Percentiles rank a stretch among this genome's conserved stretches.
Conservation (phyloP, 1,140 invertebrate genomes). For the Brachionus rubens region DNA sequence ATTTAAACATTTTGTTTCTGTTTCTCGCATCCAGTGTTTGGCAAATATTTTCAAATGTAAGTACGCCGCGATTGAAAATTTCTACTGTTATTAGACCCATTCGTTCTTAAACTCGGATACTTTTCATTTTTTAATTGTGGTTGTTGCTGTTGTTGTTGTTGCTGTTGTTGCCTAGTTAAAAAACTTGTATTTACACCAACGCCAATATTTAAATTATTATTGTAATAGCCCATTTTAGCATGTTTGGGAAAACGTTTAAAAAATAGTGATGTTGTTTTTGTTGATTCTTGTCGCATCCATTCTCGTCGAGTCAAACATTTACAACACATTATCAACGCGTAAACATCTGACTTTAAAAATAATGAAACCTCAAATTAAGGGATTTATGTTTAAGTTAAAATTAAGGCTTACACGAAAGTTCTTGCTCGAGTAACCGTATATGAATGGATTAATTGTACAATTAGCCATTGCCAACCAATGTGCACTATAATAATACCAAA, state of each 20-base stretch:
- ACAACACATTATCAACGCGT: constrained; percentile 26
- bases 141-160: too few relatives aligned
- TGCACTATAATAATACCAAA: constrained; percentile 43
- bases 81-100: background rate
- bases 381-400: background rate
- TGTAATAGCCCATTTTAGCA: constrained; percentile 44
- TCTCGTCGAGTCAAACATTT: constrained; percentile 32
- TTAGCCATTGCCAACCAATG: constrained; percentile 44
- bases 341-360: constrained; percentile 17
- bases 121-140: too few relatives aligned
- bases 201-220: constrained; percentile 31
- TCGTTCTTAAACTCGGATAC: too few relatives aligned
- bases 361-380: background rate
- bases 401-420: constrained; percentile 19
- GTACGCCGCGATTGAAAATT: background rate
- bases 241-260: constrained; percentile 16
- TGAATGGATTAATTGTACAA: constrained; percentile 35
- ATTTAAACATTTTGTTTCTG: too few relatives aligned
- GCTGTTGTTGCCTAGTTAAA: background rate
- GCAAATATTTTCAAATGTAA: constrained; percentile 11
- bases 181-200: constrained; percentile 21
- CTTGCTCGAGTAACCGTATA: constrained; percentile 41
- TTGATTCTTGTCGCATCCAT: constrained; percentile 39
- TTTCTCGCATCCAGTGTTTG: too few relatives aligned
- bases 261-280: constrained; percentile 14